phyloP scores from a whole-genome alignment of 1,140 invertebrate genomes.

The Melanaphis sacchari region DNA sequence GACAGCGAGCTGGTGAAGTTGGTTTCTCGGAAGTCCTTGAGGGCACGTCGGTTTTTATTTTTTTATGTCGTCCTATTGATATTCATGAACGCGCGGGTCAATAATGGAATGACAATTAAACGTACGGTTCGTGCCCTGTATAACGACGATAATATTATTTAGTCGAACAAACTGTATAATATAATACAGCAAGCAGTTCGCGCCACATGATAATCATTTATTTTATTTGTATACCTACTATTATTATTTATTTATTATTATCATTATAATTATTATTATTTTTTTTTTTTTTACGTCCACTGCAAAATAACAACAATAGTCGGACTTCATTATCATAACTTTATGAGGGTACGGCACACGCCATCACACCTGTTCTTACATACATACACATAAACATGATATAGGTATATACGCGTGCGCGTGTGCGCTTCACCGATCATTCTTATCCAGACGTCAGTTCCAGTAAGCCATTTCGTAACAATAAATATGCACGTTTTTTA shows the following conservation, averaged over 20 bases:
- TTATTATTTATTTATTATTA: constrained; percentile 23
- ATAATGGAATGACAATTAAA: constrained; percentile 40
- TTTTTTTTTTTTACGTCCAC: constrained; percentile 1
- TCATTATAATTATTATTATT: constrained; percentile 6
- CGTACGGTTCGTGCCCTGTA: constrained; percentile 8
- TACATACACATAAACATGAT: neutral
- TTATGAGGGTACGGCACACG: constrained; percentile 56
- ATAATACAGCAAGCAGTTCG: neutral
- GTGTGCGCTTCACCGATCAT: constrained; percentile 24
- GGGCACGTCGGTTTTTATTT: neutral
- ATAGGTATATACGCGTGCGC: neutral
- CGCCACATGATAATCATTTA: constrained; percentile 7
- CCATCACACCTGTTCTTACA: constrained; percentile 52
- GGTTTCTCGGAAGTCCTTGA: constrained; percentile 13
- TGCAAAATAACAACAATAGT: constrained; percentile 53
- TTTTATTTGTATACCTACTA: neutral
- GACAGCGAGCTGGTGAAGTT: neutral
- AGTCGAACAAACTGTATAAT: neutral
- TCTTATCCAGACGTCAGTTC: constrained; percentile 32
- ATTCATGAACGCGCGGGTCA: constrained; percentile 37
- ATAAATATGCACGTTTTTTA: neutral
- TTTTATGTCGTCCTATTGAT: neutral
- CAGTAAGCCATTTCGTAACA: constrained; percentile 30
- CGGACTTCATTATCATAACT: constrained; percentile 52
- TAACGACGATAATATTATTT: constrained; percentile 25